Evolutionary conservation across 2,797 vertebrate species (phyloP), one percentile per base, ranked within the genome.

Genomic region (Dendrocincla fuliginosa): DNA sequence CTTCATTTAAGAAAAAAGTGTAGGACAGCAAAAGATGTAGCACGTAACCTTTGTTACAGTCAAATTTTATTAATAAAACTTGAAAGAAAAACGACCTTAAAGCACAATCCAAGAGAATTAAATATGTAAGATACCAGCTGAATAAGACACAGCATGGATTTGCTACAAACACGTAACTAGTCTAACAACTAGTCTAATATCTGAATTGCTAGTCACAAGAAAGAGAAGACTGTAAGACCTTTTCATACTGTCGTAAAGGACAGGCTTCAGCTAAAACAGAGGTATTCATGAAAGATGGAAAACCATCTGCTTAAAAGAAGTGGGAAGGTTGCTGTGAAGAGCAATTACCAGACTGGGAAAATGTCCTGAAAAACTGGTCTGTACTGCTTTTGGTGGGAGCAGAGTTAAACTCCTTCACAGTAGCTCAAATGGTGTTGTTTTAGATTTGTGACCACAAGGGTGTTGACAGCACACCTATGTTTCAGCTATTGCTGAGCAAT

Each of bases 381-480:
- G 27, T 37, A 69, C 41, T 83, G 42, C 14, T 70, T 79, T 60
- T 61, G 42, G 18, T 4, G 1, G 10, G 25, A 11, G 41, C 3
- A 85, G 32, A 60, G 30, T 42, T 59, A 46, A 42, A 28, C 61
- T 32, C 41, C n/a, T 50, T 55, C 78, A 57, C 39, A 50, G 53
- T 2, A 50, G 35, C 30, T 85, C 25, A 35, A 5, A 22, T 0
- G 4, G 35, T 27, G 27, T 11, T 20, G 14, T 28, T 63, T 76
- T 47, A 65, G 61, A n/a, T 52, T 6, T 39, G 33, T 27, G 16
- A 61, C 7, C 20, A 33, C 24, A 47, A 25, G 4, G 69, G 19
- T 0, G 0, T 3, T 23, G 50, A 50, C 2, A 49, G 52, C 39
- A 67, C 13, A 20, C 2, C 5, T 15, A 14, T 1, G 6, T 30